Evolutionary conservation across 2,888 invertebrate genomes (phyloP).

Genomic region (Pegoplata infirma): DNA sequence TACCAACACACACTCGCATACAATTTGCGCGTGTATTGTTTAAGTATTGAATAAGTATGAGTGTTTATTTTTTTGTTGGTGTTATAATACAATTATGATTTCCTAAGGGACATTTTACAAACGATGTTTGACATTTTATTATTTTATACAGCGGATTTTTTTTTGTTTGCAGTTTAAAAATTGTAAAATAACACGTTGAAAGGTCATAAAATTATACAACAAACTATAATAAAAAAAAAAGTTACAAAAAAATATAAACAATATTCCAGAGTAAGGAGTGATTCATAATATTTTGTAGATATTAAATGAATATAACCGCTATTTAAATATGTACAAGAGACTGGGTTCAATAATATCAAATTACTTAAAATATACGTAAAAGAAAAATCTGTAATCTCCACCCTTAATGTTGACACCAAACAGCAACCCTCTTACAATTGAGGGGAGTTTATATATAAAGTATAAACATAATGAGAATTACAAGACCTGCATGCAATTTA

Average conservation of each 20-base stretch:
- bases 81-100: conserved; percentile 64
- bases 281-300: conserved; percentile 12
- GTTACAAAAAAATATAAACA: conserved; percentile 7
- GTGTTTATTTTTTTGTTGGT: conserved; percentile 33
- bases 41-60: background rate
- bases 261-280: background rate
- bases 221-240: conserved; percentile 9
- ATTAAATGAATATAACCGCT: conserved; percentile 43
- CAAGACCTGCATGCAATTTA: background rate
- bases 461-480: conserved; percentile 1
- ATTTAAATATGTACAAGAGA: conserved; percentile 15
- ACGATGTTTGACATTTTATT: conserved; percentile 64
- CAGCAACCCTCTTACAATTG: background rate
- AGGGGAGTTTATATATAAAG: background rate
- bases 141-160: conserved; percentile 26
- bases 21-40: background rate
- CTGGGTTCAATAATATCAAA: conserved; percentile 33
- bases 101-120: conserved; percentile 64
- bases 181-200: conserved; percentile 45
- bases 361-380: conserved; percentile 19
- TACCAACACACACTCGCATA: background rate
- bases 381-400: conserved; percentile 10
- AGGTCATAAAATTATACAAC: conserved; percentile 49
- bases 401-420: background rate
- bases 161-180: conserved; percentile 9